phyloP scores from a whole-genome alignment of 2,113 vertebrate genomes.

The Oceanodroma tethys region DNA sequence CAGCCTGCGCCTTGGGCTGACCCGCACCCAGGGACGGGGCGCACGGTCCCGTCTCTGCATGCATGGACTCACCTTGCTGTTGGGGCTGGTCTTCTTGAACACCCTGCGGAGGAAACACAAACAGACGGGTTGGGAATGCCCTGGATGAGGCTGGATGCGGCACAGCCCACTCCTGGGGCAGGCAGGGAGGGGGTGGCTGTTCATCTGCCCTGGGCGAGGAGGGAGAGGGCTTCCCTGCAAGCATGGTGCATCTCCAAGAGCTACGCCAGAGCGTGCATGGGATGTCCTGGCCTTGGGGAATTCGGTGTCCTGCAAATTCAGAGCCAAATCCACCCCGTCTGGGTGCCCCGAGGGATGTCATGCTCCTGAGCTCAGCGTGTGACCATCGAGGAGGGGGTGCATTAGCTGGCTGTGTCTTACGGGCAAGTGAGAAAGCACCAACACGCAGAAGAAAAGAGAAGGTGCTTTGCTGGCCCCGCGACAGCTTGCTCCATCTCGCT shows the following conservation, averaged over 20 bases:
- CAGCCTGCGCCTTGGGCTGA: background rate
- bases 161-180: background rate
- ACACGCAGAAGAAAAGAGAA: background rate
- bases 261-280: fast-evolving
- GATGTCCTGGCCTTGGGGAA: background rate
- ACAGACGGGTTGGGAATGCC: background rate
- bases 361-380: background rate
- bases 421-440: background rate
- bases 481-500: background rate
- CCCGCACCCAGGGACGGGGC: background rate
- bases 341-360: fast-evolving
- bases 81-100: conserved; percentile 87
- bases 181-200: background rate
- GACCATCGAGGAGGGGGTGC: background rate
- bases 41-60: fast-evolving
- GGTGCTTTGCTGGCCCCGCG: background rate
- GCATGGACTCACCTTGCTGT: conserved; percentile 74
- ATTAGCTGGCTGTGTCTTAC: background rate
- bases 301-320: background rate
- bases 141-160: background rate
- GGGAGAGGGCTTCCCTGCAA: background rate
- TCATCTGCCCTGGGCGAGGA: background rate
- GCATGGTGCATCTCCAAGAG: background rate
- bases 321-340: background rate
- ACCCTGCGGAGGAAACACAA: conserved; percentile 69